Base-by-base conservation (phyloP, 2,888 invertebrate genomes). In the Axea sp. region DNA sequence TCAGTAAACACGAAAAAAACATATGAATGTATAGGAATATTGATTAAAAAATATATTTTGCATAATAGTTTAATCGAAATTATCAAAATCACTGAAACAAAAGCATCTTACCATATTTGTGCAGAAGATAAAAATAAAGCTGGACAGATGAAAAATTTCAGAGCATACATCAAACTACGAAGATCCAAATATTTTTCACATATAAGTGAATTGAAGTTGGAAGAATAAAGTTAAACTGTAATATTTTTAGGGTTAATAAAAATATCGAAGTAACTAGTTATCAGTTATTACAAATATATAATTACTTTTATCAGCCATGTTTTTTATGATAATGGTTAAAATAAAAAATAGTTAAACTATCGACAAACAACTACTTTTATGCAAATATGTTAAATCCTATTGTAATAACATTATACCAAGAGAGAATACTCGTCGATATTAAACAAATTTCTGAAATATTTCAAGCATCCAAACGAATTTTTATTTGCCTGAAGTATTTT, bases 171-270 rank as follows among this genome's bases (percentile, higher is more conserved):
- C n/a, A n/a, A n/a, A n/a, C n/a, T n/a, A n/a, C n/a, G n/a, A n/a
- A n/a, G n/a, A n/a, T n/a, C n/a, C n/a, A n/a, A n/a, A n/a, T n/a
- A n/a, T n/a, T n/a, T n/a, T n/a, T n/a, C n/a, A n/a, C n/a, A n/a
- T n/a, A n/a, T n/a, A n/a, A n/a, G n/a, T n/a, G n/a, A n/a, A n/a
- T n/a, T n/a, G n/a, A n/a, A n/a, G n/a, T n/a, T n/a, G n/a, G n/a
- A n/a, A n/a, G n/a, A n/a, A n/a, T n/a, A n/a, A 19, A 19, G 19
- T 31, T 43, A 26, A 24, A 26, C 14, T 43, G 5, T 26, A 35
- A 26, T 51, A 51, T 55, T 55, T 55, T 55, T 41, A 39, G 41
- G 30, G 30, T n/a, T n/a, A n/a, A n/a, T n/a, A 5, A 35, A 37
- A 1, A 9, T 37, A 43, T 22, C 14, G 14, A 43, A 31, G 5